phyloP scores from a whole-genome alignment of 1,140 invertebrate genomes.

The Adoxophyes honmai region DNA sequence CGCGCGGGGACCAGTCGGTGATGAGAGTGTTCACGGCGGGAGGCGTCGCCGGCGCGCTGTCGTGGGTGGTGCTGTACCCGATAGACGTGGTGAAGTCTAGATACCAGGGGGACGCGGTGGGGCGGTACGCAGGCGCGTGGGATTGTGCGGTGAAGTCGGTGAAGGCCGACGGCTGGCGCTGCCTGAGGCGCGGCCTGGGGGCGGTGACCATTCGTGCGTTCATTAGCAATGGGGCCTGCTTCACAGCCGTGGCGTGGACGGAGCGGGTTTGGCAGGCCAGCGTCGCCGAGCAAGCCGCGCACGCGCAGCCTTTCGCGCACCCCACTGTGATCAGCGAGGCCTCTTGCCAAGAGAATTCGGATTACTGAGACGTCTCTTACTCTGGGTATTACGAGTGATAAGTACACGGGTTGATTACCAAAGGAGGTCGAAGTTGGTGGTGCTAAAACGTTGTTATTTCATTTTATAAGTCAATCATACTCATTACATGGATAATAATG shows the following conservation, averaged over 20 bases:
- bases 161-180: conserved; percentile 81
- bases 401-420: background rate
- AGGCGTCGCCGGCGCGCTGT: conserved; percentile 88
- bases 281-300: conserved; percentile 31
- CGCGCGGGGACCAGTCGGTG: conserved; percentile 68
- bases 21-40: conserved; percentile 85
- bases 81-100: conserved; percentile 94
- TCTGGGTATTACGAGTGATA: background rate
- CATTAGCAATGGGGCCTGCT: conserved; percentile 94
- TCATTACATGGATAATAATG: background rate
- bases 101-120: conserved; percentile 86
- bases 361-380: conserved; percentile 11
- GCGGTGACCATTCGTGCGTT: conserved; percentile 91
- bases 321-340: conserved; percentile 57
- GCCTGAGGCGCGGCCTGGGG: conserved; percentile 84
- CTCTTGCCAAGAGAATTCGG: conserved; percentile 57
- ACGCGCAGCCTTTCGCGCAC: conserved; percentile 41
- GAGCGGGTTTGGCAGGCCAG: conserved; percentile 53
- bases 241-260: conserved; percentile 89
- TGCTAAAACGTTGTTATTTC: background rate
- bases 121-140: conserved; percentile 81
- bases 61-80: conserved; percentile 93
- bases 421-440: background rate
- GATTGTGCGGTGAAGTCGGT: conserved; percentile 87
- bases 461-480: background rate